Conservation (phyloP, 2,888 invertebrate genomes). For the Philereme vetulata region DNA sequence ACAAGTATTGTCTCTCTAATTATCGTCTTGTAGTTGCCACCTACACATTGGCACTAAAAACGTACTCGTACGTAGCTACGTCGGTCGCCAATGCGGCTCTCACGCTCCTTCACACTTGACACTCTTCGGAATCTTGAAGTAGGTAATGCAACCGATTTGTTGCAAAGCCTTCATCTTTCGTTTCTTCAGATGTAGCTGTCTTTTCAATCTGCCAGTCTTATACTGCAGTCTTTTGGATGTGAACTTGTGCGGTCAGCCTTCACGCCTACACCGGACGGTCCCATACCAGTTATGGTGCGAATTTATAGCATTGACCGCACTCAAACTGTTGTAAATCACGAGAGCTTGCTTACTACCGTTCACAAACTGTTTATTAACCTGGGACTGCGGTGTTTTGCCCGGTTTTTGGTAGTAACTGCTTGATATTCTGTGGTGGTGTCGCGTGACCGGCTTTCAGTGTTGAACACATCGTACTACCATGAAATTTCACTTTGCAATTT, state of each 20-base stretch:
- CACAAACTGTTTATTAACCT: slow-evolving; percentile 10
- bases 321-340: slow-evolving; percentile 48
- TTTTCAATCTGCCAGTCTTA: slow-evolving; percentile 33
- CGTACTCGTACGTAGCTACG: slow-evolving; percentile 7
- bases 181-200: slow-evolving; percentile 22
- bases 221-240: slow-evolving; percentile 39
- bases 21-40: slow-evolving; percentile 41
- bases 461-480: slow-evolving; percentile 14
- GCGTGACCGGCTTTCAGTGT: slow-evolving; percentile 36
- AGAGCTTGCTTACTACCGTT: slow-evolving; percentile 25
- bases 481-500: slow-evolving; percentile 21
- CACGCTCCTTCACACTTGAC: slow-evolving; percentile 54
- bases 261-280: slow-evolving; percentile 43
- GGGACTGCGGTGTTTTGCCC: slow-evolving; percentile 33
- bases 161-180: slow-evolving; percentile 22
- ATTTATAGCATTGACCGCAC: slow-evolving; percentile 46
- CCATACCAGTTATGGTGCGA: slow-evolving; percentile 52
- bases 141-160: slow-evolving; percentile 28
- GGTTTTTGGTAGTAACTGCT: slow-evolving; percentile 5
- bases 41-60: slow-evolving; percentile 25
- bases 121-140: slow-evolving; percentile 44
- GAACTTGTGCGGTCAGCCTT: slow-evolving; percentile 43
- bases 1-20: slow-evolving; percentile 41
- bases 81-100: slow-evolving; percentile 43
- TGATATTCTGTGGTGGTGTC: slow-evolving; percentile 16